Evolutionary conservation across 2,797 vertebrate species (phyloP).

Genomic region (Alcedo atthis): DNA sequence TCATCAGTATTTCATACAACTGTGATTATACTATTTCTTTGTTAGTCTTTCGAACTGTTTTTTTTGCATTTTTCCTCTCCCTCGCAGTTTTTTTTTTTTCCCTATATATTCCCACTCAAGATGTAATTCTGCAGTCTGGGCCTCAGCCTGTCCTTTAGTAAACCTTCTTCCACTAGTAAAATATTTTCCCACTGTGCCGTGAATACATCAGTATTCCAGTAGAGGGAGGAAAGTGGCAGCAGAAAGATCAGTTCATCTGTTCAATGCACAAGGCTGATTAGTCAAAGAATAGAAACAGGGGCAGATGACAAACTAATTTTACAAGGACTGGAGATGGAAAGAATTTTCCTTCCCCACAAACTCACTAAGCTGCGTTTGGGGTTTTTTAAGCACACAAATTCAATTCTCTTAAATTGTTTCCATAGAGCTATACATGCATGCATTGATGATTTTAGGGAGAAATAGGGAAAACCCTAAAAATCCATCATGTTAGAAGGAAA

Average conservation of each 20-base stretch:
- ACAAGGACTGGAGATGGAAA: background rate
- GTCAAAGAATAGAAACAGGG: conserved; percentile 39
- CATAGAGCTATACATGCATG: background rate
- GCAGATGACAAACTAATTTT: conserved; percentile 42
- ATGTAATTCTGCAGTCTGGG: conserved; percentile 12
- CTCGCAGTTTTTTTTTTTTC: background rate
- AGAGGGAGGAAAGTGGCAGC: conserved; percentile 64
- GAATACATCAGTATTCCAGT: conserved; percentile 53
- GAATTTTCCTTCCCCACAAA: conserved; percentile 19
- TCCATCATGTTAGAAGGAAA: background rate
- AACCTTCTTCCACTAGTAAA: conserved; percentile 22
- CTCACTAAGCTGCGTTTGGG: background rate
- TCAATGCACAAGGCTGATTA: conserved; percentile 34
- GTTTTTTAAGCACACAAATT: background rate
- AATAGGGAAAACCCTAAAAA: background rate
- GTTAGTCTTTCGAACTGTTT: background rate
- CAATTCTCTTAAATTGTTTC: background rate
- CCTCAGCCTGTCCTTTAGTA: conserved; percentile 7
- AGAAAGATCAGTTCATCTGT: conserved; percentile 54
- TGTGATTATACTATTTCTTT: background rate
- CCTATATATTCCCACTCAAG: background rate
- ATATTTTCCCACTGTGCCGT: background rate
- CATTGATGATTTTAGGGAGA: background rate
- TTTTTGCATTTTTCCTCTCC: background rate
- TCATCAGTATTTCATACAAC: background rate